These are phyloP conservation scores for Merodon equestris DNA, from an alignment of 2,888 invertebrate genomes.

Conservation along the genomic window DNA sequence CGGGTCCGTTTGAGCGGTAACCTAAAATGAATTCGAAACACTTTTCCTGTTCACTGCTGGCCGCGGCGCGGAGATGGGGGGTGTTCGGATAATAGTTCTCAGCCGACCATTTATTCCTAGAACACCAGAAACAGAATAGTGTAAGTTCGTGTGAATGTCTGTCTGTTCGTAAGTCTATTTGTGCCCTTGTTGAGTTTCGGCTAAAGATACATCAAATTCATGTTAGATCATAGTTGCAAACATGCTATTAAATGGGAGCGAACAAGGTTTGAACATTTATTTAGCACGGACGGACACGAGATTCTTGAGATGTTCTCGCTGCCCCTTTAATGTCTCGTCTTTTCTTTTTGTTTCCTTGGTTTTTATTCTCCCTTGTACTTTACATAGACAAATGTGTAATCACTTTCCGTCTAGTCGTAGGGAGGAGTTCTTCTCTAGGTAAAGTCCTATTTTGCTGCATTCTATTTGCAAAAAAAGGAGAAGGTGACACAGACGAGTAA, in stretches of 20 bases:
- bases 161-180: conserved; percentile 52
- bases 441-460: conserved; percentile 44
- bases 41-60: conserved; percentile 62
- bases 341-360: conserved; percentile 6
- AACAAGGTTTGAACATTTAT: conserved; percentile 69
- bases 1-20: conserved; percentile 53
- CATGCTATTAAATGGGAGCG: conserved; percentile 69
- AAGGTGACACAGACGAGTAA: conserved; percentile 4
- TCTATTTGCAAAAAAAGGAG: conserved; percentile 40
- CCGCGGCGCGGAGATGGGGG: conserved; percentile 9
- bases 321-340: conserved; percentile 29
- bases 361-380: conserved; percentile 36
- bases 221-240: conserved; percentile 69
- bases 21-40: conserved; percentile 70
- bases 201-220: conserved; percentile 69
- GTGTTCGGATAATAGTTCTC: conserved; percentile 1
- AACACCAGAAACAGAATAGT: conserved; percentile 32
- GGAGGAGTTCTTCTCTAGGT: conserved; percentile 48
- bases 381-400: conserved; percentile 66
- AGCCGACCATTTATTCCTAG: conserved; percentile 50
- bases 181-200: conserved; percentile 66
- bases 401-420: conserved; percentile 49
- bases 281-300: conserved; percentile 68
- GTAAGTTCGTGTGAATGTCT: conserved; percentile 51
- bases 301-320: conserved; percentile 65